Evolutionary conservation across 2,888 invertebrate species (phyloP).

Genomic region (Gymnoscelis rufifasciata): DNA sequence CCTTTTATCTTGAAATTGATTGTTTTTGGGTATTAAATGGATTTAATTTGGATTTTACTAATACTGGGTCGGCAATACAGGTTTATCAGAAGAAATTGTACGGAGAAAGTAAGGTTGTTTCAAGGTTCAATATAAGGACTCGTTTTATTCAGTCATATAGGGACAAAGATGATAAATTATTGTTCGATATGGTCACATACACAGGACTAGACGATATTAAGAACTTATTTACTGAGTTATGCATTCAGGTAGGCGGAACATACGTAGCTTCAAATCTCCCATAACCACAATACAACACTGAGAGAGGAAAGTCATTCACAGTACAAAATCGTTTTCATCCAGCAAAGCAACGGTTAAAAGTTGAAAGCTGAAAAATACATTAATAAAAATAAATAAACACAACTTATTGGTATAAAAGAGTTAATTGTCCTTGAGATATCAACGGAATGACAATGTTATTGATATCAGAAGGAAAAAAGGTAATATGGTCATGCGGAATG

Average conservation of each 20-base stretch:
- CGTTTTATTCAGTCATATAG: no score
- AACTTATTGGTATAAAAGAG: background rate
- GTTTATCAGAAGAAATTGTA: no score
- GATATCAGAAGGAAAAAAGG: conserved; percentile 15
- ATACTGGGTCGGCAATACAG: no score
- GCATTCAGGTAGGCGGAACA: conserved; percentile 14
- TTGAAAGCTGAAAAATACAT: conserved; percentile 30
- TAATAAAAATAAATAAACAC: conserved; percentile 21
- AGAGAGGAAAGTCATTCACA: conserved; percentile 5
- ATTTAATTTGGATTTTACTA: no score
- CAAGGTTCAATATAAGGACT: no score
- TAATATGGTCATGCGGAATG: conserved; percentile 24
- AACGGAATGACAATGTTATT: conserved; percentile 10
- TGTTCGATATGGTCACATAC: conserved; percentile 1
- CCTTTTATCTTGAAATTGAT: background rate
- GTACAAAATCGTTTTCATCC: conserved; percentile 20
- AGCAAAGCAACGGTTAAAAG: conserved; percentile 24
- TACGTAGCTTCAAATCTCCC: conserved; percentile 13
- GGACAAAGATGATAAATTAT: background rate
- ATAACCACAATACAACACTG: conserved; percentile 19
- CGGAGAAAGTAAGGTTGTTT: no score
- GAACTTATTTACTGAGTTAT: conserved; percentile 9
- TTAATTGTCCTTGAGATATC: conserved; percentile 15
- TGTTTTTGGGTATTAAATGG: background rate
- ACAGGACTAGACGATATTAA: conserved; percentile 12